These are phyloP conservation scores for Galerucella pusilla DNA, from an alignment of 2,888 invertebrate species.

Conservation along the genomic window DNA sequence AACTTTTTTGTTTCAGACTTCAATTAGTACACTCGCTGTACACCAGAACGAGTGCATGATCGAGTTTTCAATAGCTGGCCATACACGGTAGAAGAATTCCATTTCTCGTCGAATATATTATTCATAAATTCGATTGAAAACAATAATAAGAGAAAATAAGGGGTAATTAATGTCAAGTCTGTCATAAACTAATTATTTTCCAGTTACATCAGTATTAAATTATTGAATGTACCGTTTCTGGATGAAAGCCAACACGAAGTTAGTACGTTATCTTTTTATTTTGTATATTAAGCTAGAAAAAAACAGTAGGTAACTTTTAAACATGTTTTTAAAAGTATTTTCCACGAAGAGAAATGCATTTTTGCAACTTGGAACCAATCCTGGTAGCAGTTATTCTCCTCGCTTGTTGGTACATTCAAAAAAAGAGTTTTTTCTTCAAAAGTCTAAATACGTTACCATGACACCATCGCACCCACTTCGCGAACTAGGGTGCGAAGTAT, in stretches of 20 bases:
- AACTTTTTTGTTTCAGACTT: constrained; percentile 56
- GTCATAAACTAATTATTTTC: not conserved
- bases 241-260: not conserved
- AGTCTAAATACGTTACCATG: too few relatives aligned
- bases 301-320: too few relatives aligned
- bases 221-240: not conserved
- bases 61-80: constrained; percentile 33
- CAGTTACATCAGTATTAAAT: not conserved
- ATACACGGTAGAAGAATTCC: constrained; percentile 32
- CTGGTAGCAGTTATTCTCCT: too few relatives aligned
- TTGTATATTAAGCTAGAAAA: too few relatives aligned
- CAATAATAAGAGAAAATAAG: not conserved
- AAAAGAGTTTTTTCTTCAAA: too few relatives aligned
- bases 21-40: constrained; percentile 52
- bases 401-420: too few relatives aligned
- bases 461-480: too few relatives aligned
- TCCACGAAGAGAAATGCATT: too few relatives aligned
- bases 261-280: not conserved
- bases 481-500: too few relatives aligned
- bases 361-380: too few relatives aligned
- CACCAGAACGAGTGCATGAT: constrained; percentile 31
- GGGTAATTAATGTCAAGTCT: not conserved
- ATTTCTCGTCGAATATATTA: constrained; percentile 15
- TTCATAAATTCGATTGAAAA: constrained; percentile 13
- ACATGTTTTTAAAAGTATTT: too few relatives aligned